Percentiles rank a stretch among this genome's conserved stretches.
Conservation (phyloP, 2,797 vertebrate genomes). For the Mus minutoides region DNA sequence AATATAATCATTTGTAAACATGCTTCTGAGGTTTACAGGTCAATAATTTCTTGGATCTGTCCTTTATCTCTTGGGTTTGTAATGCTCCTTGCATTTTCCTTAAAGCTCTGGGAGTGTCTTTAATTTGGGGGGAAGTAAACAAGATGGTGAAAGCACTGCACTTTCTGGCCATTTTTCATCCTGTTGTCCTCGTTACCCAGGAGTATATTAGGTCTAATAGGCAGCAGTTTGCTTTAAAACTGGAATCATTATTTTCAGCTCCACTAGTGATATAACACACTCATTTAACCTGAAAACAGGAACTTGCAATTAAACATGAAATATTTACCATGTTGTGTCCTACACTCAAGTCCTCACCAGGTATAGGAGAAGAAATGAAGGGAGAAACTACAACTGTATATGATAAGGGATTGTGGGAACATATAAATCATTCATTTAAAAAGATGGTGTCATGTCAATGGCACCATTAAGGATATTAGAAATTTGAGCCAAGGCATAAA, state of each 20-base stretch:
- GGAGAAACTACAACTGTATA: neutral
- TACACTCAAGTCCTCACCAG: neutral
- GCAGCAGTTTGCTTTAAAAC: slow-evolving; percentile 61
- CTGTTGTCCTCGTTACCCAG: slow-evolving; percentile 61
- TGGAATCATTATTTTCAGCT: slow-evolving; percentile 59
- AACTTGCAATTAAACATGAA: slow-evolving; percentile 55
- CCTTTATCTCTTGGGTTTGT: neutral
- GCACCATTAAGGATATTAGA: neutral
- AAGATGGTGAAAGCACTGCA: neutral
- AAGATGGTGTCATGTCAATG: neutral
- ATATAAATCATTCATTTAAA: neutral
- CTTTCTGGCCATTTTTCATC: slow-evolving; percentile 67
- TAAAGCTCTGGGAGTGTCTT: neutral
- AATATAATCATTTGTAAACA: slow-evolving; percentile 33
- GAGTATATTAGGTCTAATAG: slow-evolving; percentile 68
- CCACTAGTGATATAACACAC: slow-evolving; percentile 37
- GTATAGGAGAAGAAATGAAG: neutral
- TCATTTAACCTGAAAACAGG: slow-evolving; percentile 52
- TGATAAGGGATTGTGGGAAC: neutral
- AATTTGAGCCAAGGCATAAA: neutral
- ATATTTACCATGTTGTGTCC: neutral
- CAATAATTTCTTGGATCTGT: slow-evolving; percentile 19
- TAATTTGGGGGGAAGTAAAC: slow-evolving; percentile 60
- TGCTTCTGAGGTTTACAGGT: neutral
- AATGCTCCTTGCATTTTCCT: neutral